Evolutionary conservation across 2,797 vertebrate species (phyloP).

Genomic region (Natrix natrix): DNA sequence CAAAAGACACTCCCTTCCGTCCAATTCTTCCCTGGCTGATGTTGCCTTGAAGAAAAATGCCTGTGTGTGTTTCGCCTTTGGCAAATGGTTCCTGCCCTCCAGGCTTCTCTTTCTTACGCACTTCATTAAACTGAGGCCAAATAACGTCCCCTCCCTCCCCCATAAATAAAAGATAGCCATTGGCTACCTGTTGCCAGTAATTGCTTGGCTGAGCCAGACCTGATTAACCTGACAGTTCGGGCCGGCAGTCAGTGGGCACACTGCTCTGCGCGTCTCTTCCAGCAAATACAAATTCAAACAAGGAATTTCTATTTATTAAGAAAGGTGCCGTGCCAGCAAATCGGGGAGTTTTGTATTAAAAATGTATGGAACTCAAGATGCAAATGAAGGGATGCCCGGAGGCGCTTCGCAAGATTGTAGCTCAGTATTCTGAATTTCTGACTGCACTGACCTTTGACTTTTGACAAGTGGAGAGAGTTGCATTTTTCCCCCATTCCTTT

Average conservation of each 20-base stretch:
- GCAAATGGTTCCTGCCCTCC: not conserved
- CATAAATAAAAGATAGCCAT: rapidly evolving
- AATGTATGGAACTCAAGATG: not conserved
- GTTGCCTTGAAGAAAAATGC: not conserved
- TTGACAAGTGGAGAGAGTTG: not conserved
- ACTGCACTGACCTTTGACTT: not conserved
- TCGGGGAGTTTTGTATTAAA: not conserved
- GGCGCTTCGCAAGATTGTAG: not conserved
- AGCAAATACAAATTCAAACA: not conserved
- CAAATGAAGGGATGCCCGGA: rapidly evolving
- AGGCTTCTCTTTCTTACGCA: not conserved
- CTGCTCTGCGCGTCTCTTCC: not conserved
- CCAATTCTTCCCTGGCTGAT: not conserved
- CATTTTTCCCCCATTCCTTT: not conserved
- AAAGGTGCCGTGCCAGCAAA: rapidly evolving
- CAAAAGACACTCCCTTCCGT: rapidly evolving
- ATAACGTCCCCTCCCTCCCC: rapidly evolving
- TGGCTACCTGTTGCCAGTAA: conserved; percentile 16
- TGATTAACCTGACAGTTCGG: not conserved
- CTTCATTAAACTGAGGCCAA: not conserved
- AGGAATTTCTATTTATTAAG: not conserved
- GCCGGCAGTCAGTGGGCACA: too few relatives aligned
- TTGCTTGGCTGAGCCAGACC: not conserved
- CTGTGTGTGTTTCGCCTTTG: not conserved
- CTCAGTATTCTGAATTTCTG: rapidly evolving